Evolutionary conservation across 2,888 invertebrate genomes (phyloP).

Genomic region (Nasonovia ribisnigri): DNA sequence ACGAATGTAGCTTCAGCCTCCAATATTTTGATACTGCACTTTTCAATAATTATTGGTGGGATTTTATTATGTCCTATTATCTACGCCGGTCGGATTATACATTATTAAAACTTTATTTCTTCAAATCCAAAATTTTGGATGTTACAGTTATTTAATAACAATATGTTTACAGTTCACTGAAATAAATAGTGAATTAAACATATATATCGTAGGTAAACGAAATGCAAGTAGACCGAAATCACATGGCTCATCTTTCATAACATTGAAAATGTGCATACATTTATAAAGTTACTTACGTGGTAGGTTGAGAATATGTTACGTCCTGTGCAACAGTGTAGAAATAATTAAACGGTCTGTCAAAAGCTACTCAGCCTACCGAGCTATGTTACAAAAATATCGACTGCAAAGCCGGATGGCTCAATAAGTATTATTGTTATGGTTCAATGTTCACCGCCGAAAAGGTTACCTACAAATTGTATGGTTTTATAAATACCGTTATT

Average conservation of each 20-base stretch:
- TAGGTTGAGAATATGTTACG: neutral
- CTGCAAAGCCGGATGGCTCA: neutral
- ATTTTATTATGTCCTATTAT: neutral
- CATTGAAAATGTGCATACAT: neutral
- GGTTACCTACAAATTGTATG: too few species aligned
- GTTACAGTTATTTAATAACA: neutral
- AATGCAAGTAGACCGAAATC: neutral
- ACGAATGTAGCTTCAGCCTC: neutral
- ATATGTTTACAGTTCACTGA: neutral
- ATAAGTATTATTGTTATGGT: conserved; percentile 16
- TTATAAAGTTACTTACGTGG: neutral
- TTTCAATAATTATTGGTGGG: neutral
- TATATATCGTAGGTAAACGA: neutral
- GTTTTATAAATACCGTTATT: neutral
- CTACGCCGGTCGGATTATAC: neutral
- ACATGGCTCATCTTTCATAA: neutral
- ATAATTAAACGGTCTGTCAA: neutral
- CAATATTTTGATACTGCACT: neutral
- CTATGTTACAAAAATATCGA: neutral
- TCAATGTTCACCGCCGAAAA: neutral
- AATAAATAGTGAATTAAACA: neutral
- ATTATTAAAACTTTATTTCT: neutral
- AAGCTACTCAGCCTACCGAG: neutral
- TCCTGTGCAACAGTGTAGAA: neutral
- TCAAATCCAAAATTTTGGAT: neutral